These are phyloP conservation scores for Pristionchus japonicus DNA, from an alignment of 2,888 invertebrate genomes.

Conservation along the genomic window DNA sequence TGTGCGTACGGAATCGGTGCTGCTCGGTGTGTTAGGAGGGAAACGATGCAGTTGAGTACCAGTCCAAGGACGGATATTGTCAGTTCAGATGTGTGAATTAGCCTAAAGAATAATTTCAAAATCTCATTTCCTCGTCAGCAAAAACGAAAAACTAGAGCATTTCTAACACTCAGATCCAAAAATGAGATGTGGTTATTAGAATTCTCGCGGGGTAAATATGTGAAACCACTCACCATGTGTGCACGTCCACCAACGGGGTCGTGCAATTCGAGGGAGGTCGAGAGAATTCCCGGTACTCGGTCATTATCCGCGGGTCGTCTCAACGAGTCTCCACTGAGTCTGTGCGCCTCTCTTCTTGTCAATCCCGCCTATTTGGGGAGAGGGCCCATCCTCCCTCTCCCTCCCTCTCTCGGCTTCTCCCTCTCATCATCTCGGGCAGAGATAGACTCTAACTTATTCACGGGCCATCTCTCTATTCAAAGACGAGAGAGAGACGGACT, in stretches of 20 bases:
- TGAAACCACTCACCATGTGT: slow-evolving; percentile 25
- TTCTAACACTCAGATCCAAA: neutral
- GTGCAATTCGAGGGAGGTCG: neutral
- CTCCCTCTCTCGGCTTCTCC: neutral
- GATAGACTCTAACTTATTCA: slow-evolving; percentile 41
- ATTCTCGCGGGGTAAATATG: neutral
- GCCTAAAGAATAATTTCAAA: neutral
- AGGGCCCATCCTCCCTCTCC: neutral
- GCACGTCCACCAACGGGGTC: neutral
- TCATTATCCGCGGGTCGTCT: too few relatives aligned
- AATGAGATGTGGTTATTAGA: neutral
- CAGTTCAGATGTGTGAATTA: neutral
- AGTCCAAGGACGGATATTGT: slow-evolving; percentile 5
- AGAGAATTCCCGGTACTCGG: neutral
- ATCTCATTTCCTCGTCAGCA: neutral
- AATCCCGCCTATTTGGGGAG: slow-evolving; percentile 36
- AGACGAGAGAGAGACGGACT: neutral
- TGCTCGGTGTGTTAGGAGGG: neutral
- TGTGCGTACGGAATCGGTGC: slow-evolving; percentile 41
- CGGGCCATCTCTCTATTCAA: slow-evolving; percentile 29
- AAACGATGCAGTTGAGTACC: slow-evolving; percentile 1
- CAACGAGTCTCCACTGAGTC: neutral
- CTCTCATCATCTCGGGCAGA: neutral
- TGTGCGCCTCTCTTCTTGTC: slow-evolving; percentile 34
- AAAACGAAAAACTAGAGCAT: too few relatives aligned